Conservation (phyloP, 2,113 vertebrate species). For the Todiramphus saurophagus region DNA sequence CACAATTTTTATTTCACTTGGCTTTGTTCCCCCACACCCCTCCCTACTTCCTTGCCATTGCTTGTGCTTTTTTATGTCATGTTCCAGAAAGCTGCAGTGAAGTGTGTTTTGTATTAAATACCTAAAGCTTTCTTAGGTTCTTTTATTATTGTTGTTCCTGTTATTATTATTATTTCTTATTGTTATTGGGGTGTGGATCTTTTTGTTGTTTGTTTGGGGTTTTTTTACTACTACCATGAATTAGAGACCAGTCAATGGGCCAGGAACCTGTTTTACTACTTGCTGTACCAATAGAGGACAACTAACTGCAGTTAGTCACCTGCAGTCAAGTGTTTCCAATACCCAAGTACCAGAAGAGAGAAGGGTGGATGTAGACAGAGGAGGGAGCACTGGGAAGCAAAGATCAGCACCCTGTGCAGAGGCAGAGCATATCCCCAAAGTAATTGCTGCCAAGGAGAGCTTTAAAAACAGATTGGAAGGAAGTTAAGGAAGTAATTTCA, state of each 20-base stretch:
- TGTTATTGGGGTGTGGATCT: background rate
- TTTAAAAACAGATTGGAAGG: background rate
- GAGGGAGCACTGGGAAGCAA: background rate
- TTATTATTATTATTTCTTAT: background rate
- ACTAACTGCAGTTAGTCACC: background rate
- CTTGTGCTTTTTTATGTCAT: background rate
- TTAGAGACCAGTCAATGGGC: background rate
- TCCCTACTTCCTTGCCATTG: background rate
- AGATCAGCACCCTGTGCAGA: background rate
- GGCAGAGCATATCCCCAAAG: background rate
- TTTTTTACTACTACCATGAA: background rate
- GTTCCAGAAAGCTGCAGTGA: background rate
- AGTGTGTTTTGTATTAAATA: background rate
- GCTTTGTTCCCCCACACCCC: background rate
- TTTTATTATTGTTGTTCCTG: background rate
- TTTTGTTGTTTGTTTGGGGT: background rate
- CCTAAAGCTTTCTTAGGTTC: background rate
- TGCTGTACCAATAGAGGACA: background rate
- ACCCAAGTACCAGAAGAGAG: background rate
- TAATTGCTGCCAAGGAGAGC: background rate
- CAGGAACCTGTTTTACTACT: background rate
- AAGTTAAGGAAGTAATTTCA: background rate
- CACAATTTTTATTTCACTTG: background rate
- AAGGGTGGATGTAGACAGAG: fast-evolving
- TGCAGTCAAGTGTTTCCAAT: background rate